A percentile compares a stretch with the other conserved stretches of the same genome.
phyloP scores from a whole-genome alignment of 2,797 vertebrate species.

The Buphagus erythrorhynchus region DNA sequence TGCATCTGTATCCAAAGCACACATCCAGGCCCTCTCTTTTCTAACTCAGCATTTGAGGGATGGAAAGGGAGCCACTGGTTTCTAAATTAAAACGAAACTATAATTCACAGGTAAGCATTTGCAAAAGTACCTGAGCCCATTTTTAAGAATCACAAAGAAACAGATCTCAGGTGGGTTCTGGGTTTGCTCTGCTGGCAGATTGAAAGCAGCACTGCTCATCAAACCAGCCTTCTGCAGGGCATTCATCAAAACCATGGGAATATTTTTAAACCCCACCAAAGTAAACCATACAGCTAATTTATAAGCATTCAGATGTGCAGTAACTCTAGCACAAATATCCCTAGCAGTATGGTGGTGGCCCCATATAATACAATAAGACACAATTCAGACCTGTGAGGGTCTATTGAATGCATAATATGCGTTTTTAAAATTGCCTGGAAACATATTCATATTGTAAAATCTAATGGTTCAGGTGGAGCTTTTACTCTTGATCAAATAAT shows the following conservation, averaged over 20 bases:
- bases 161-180: background rate
- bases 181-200: background rate
- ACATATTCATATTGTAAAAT: slow-evolving; percentile 71
- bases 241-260: background rate
- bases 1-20: background rate
- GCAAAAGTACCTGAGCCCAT: background rate
- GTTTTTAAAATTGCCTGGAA: slow-evolving; percentile 75
- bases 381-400: slow-evolving; percentile 60
- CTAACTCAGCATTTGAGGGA: background rate
- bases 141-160: background rate
- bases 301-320: background rate
- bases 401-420: slow-evolving; percentile 71
- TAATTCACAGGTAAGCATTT: background rate
- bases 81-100: background rate
- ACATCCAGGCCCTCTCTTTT: background rate
- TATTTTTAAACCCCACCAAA: slow-evolving; percentile 7
- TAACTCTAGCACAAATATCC: slow-evolving; percentile 48
- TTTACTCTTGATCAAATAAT: slow-evolving; percentile 77
- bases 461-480: slow-evolving; percentile 71
- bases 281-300: slow-evolving; percentile 39
- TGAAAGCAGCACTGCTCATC: slow-evolving; percentile 16
- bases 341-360: background rate
- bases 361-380: slow-evolving; percentile 56
- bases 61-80: background rate
- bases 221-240: background rate